Base-by-base conservation (phyloP, 2,113 vertebrate species). In the Rhadina sibilatrix region DNA sequence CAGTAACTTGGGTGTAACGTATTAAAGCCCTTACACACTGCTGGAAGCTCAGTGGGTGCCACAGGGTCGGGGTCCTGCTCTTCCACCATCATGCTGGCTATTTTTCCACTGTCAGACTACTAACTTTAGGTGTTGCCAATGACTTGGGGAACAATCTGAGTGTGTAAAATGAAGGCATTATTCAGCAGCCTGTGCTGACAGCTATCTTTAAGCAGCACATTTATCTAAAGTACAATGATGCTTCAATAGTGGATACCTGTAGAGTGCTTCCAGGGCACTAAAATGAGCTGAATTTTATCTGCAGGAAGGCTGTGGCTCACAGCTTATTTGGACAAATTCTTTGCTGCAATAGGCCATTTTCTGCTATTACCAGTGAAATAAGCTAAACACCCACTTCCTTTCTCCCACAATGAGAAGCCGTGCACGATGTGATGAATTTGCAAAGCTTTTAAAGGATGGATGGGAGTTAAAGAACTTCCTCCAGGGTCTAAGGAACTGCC, bases 281-380 rank as follows among this genome's bases (percentile, higher is more conserved):
- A 83, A 93, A 83, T 33, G 83, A 89, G 72, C 47, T 74, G 57
- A 72, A 44, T 82, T 57, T 85, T 90, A 83, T 69, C 87, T 69
- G 19, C n/a, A 83, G 81, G 50, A 72, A 35, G 46, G 74, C 49
- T 72, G 19, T 1, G 20, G 84, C 82, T 87, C 54, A 33, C 66
- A 80, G 93, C 82, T 94, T 81, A 92, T 92, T 96, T 94, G 76
- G 90, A 89, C n/a, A 80, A 81, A 52, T 83, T 84, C 56, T 84
- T 77, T 80, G 24, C 69, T 84, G 93, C 60, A 89, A 59, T 75
- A 78, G 44, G 38, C 56, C 56, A 81, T 93, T 96, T 95, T 92
- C 83, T 90, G 68, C 68, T 89, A 59, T 95, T 93, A 74, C 50
- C 33, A 20, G 76, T 30, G 80, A 81, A 90, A 88, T 69, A 64